A percentile compares a stretch with the other conserved stretches of the same genome.
Conservation (phyloP, 2,113 vertebrate species). For the Caranx melampygus region DNA sequence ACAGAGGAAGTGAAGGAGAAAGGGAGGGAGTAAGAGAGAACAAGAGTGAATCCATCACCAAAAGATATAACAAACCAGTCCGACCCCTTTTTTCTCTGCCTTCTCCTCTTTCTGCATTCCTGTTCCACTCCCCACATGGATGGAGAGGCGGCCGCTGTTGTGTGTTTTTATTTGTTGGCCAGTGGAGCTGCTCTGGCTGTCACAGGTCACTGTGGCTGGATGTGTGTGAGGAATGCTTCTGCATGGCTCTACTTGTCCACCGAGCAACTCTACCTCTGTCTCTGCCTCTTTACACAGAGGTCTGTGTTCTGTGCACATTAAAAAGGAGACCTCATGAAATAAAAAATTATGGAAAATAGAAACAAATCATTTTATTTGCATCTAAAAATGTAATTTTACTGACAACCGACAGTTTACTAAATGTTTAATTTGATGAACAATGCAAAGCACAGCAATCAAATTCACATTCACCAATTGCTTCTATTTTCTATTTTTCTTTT, state of each 20-base stretch:
- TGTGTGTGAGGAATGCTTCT: conserved; percentile 75
- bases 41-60: conserved; percentile 54
- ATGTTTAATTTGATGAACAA: not conserved
- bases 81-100: conserved; percentile 9
- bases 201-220: conserved; percentile 77
- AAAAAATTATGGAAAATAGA: not conserved
- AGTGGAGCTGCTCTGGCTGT: conserved; percentile 68
- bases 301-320: not conserved
- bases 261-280: conserved; percentile 3
- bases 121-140: conserved; percentile 73
- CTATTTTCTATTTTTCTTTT: not conserved
- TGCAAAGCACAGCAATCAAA: not conserved
- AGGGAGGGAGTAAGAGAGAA: conserved; percentile 29
- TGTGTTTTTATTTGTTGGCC: conserved; percentile 74
- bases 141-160: conserved; percentile 34
- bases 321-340: not conserved
- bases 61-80: conserved; percentile 26
- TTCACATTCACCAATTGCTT: not conserved
- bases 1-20: conserved; percentile 56
- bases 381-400: not conserved
- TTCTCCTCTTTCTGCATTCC: conserved; percentile 62
- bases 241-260: conserved; percentile 76
- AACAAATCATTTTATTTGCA: not conserved
- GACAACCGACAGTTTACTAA: not conserved
- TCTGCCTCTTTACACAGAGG: conserved; percentile 5